Conservation (phyloP, 2,797 vertebrate species). For the Furcifer pardalis region DNA sequence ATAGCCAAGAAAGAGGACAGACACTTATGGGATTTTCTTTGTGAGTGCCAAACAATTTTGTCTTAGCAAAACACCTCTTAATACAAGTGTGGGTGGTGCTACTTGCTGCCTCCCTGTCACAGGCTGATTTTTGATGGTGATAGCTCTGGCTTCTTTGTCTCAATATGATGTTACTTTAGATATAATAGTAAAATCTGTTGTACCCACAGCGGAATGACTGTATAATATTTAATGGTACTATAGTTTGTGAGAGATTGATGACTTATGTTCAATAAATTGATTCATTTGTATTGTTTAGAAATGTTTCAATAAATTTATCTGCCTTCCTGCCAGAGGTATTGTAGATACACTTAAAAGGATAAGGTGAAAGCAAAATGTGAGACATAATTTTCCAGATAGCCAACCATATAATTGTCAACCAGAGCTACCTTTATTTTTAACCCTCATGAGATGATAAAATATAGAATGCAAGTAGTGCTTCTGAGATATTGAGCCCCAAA, state of each 20-base stretch:
- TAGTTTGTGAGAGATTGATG: background rate
- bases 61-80: background rate
- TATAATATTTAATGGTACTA: background rate
- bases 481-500: conserved; percentile 79
- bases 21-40: no score
- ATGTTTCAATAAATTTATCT: background rate
- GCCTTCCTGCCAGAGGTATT: background rate
- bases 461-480: conserved; percentile 82
- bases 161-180: background rate
- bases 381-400: conserved; percentile 77
- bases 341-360: conserved; percentile 60
- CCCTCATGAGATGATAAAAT: conserved; percentile 72
- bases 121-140: background rate
- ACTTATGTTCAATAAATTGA: background rate
- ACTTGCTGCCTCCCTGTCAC: no score
- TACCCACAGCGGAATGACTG: background rate
- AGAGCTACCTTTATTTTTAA: conserved; percentile 76
- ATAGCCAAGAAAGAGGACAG: background rate
- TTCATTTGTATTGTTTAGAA: background rate
- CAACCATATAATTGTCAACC: conserved; percentile 70
- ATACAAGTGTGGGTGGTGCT: background rate
- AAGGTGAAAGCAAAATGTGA: conserved; percentile 71
- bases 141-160: background rate
- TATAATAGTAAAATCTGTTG: background rate
- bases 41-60: background rate